A percentile compares a stretch with the other conserved stretches of the same genome.
Conservation (phyloP, 2,888 invertebrate genomes). For the Malthinus flaveolus region DNA sequence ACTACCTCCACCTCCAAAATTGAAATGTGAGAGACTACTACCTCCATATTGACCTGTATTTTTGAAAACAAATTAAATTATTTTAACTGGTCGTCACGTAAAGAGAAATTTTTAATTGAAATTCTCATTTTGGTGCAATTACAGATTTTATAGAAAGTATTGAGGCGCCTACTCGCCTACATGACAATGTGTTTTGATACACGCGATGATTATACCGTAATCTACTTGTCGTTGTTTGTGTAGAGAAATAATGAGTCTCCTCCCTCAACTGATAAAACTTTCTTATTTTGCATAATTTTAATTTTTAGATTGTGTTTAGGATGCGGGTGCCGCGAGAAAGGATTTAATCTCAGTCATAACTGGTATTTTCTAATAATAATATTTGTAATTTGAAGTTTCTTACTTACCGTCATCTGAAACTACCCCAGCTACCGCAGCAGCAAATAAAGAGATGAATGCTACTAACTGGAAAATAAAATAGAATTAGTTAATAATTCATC, state of each 20-base stretch:
- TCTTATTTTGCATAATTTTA: no score
- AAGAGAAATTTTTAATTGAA: conserved; percentile 17
- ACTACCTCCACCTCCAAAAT: conserved; percentile 3
- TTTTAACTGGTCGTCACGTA: neutral
- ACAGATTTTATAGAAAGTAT: conserved; percentile 12
- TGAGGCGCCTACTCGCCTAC: no score
- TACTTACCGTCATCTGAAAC: neutral
- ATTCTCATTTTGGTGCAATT: conserved; percentile 8
- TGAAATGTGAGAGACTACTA: neutral
- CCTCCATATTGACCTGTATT: conserved; percentile 13
- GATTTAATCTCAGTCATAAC: no score
- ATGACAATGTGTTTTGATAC: no score
- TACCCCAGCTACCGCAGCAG: neutral
- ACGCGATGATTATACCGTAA: no score
- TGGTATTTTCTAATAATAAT: no score
- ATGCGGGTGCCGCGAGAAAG: no score
- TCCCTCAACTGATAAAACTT: no score
- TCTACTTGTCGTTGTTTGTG: no score
- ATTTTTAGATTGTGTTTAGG: no score
- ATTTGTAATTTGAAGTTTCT: neutral
- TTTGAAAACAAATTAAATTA: neutral
- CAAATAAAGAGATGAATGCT: neutral
- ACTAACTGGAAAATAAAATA: neutral
- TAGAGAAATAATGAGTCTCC: no score
- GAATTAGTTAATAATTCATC: no score